Base-by-base conservation (phyloP, 2,113 vertebrate species). In the Nettapus auritus region DNA sequence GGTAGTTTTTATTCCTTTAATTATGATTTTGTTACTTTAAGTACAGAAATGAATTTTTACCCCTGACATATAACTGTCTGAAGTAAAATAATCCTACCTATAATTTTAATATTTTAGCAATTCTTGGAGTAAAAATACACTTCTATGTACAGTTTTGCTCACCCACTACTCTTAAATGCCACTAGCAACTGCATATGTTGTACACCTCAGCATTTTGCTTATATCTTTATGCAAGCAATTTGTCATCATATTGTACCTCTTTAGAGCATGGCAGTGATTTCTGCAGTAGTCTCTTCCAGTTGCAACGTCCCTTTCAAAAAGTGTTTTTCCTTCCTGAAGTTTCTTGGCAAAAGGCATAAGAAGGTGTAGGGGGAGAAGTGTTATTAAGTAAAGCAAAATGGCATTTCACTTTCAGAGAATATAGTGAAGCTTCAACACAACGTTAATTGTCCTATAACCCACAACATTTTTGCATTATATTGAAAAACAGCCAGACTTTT, bases 121-220 rank as follows among this genome's bases (percentile, higher is more conserved):
- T 83, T 73, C 23, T 46, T 89, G 53, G 76, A 90, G 64, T 85
- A 83, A 90, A 86, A 89, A 67, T 87, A 79, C 13, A 93, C 23
- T 46, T 80, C 42, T 70, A 34, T 44, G 11, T 84, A 50, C 2
- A 60, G 44, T 87, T 90, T 53, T 95, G 48, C 79, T 86, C 44
- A 78, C 29, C 18, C 21, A 46, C 34, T 40, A 33, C 60, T 90
- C 95, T 83, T 89, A 94, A 95, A 31, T 13, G 38, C 82, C 85
- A 69, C 42, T 78, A 62, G 90, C 86, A 89, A 48, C 63, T 91
- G 52, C 69, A 76, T 26, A 60, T 40, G n/a, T 90, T 96, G 42
- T 91, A 52, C 60, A 38, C 46, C 62, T 86, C 73, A 92, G 83
- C 52, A 94, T 86, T 95, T 88, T 95, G 56, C 73, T 68, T 90